Percentiles rank a stretch among this genome's conserved stretches.
phyloP scores from a whole-genome alignment of 23 tunicate species.

The Trididemnum miniatum region DNA sequence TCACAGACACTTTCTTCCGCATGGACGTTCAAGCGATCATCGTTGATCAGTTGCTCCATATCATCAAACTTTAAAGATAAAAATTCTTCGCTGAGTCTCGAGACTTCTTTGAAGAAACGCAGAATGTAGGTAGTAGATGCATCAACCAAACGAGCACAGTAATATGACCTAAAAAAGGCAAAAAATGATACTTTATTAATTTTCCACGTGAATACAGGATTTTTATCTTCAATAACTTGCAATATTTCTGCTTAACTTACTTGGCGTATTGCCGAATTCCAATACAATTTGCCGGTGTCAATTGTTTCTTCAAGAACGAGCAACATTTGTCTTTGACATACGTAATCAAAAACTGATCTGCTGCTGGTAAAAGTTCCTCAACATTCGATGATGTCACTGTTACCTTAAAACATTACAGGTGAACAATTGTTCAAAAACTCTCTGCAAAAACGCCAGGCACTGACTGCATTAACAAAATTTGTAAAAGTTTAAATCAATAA shows the following conservation, averaged over 20 bases:
- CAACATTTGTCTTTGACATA: conserved; percentile 89
- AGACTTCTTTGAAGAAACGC: conserved; percentile 68
- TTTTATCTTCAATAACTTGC: no score
- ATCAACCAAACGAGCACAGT: conserved; percentile 47
- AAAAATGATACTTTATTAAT: no score
- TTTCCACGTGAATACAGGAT: no score
- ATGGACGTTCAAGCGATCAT: conserved; percentile 82
- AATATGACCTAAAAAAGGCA: conserved; percentile 64
- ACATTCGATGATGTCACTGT: conserved; percentile 81
- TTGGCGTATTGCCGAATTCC: conserved; percentile 91
- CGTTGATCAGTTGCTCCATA: conserved; percentile 47
- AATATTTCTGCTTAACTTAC: no score
- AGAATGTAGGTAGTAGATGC: conserved; percentile 68
- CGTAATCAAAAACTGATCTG: conserved; percentile 82
- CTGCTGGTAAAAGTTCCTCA: conserved; percentile 86
- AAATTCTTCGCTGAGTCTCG: conserved; percentile 70
- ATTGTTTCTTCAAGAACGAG: conserved; percentile 60
- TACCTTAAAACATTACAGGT: no score
- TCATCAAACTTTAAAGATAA: conserved; percentile 58
- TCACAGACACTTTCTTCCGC: conserved; percentile 89
- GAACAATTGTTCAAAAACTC: background rate
- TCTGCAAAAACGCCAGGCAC: background rate
- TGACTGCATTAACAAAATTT: no score
- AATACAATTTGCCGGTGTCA: conserved; percentile 74
- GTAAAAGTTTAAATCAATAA: no score